Evolutionary conservation across 1,140 invertebrate species (phyloP), one percentile per base, ranked within the genome.

Genomic region (Bombus sibiricus): DNA sequence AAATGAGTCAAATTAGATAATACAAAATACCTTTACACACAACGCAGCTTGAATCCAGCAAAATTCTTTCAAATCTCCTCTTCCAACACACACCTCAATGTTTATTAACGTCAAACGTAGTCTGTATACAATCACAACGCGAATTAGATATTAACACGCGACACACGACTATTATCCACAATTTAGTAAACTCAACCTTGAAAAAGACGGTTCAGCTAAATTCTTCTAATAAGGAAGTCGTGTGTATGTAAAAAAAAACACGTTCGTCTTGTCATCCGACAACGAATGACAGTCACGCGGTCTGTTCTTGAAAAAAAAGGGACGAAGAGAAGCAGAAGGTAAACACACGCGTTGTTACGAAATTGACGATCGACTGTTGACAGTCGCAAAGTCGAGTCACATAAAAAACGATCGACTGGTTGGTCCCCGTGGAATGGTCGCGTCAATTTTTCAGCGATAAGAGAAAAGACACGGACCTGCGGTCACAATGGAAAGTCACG

Each of bases 401-500:
- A n/a, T 34, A 22, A 18, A 77, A 39, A 34, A 74, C 5, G 43
- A 77, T 18, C 28, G 59, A 12, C 8, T 15, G 39, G 4, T 12
- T 13, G 13, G 37, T 72, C 2, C 34, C 22, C 9, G 28, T n/a
- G 1, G 64, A 59, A 3, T 22, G 13, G 32, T 68, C 41, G 28
- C 43, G 8, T 37, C 18, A 34, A 62, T 79, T 64, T 72, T 82
- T n/a, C n/a, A 59, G 0, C 34, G 53, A 53, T 39, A 10, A 68
- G 64, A 47, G 57, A 22, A 64, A 37, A 71, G 37, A 1, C 62
- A 59, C 77, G 76, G 13, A 22, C 47, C 15, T 32, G 6, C 2
- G 32, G 57, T n/a, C 71, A 47, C 74, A 41, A 39, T 57, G 80
- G 37, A 72, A 80, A 83, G 13, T 34, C 43, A 41, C 68, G 39